These are phyloP conservation scores for Catostomus latipinnis DNA, from an alignment of 2,797 vertebrate genomes.

Conservation along the genomic window DNA sequence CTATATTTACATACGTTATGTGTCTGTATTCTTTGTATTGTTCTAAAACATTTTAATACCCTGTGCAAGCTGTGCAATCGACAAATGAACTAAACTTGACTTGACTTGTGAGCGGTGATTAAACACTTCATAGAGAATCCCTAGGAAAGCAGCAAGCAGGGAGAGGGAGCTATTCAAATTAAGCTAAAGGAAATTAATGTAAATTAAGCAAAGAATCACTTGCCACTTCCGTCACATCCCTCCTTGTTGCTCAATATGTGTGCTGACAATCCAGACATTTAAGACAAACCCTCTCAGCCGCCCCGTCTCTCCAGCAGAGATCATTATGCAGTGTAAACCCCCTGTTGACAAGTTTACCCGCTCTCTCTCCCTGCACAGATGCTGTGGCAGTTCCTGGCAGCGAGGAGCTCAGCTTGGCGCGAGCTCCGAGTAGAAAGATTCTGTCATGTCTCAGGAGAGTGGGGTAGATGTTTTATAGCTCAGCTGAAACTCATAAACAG, in stretches of 20 bases:
- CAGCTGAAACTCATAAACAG: constrained; percentile 58
- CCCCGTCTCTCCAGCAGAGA: constrained; percentile 78
- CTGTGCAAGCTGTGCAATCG: too few species aligned
- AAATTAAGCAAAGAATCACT: constrained; percentile 81
- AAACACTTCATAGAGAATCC: constrained; percentile 6
- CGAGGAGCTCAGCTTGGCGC: constrained; percentile 41
- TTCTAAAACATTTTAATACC: too few species aligned
- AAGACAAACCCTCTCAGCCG: constrained; percentile 70
- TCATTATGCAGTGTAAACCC: constrained; percentile 81
- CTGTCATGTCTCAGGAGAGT: constrained; percentile 45
- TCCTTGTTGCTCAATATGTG: constrained; percentile 71
- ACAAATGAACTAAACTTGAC: too few species aligned
- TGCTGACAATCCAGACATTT: constrained; percentile 73
- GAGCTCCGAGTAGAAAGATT: constrained; percentile 48
- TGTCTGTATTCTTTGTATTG: too few species aligned
- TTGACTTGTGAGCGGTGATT: background rate
- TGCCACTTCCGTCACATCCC: constrained; percentile 82
- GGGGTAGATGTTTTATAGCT: constrained; percentile 34
- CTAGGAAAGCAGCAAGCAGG: constrained; percentile 11
- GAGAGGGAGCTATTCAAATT: constrained; percentile 36
- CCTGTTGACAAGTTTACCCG: constrained; percentile 62
- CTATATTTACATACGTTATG: too few species aligned
- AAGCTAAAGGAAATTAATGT: constrained; percentile 30
- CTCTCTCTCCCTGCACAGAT: constrained; percentile 45
- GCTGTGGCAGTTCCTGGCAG: constrained; percentile 33